Percentiles rank a stretch among this genome's conserved stretches.
Evolutionary conservation across 2,888 invertebrate genomes (phyloP).

Genomic region (Apomyelois bistriatella): DNA sequence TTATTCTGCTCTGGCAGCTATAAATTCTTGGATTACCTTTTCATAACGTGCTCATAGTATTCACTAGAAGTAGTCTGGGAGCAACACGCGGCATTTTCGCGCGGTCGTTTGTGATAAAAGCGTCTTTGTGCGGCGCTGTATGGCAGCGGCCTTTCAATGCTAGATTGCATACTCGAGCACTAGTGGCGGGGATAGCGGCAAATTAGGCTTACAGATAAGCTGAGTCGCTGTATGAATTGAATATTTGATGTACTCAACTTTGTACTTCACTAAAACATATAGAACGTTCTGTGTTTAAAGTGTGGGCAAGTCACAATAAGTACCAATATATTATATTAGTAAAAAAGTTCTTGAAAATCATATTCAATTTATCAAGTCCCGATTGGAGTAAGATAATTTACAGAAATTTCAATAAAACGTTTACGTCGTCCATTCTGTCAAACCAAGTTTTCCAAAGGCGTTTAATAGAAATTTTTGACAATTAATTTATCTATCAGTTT

Average conservation of each 20-base stretch:
- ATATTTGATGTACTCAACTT: not conserved
- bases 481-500: too few relatives aligned
- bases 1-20: not conserved
- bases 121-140: constrained; percentile 58
- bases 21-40: not conserved
- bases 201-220: constrained; percentile 14
- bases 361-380: too few relatives aligned
- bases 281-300: too few relatives aligned
- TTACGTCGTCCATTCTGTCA: too few relatives aligned
- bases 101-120: constrained; percentile 60
- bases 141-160: constrained; percentile 52
- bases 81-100: constrained; percentile 37
- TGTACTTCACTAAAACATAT: not conserved
- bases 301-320: too few relatives aligned
- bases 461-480: too few relatives aligned
- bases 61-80: constrained; percentile 50
- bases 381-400: too few relatives aligned
- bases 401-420: too few relatives aligned
- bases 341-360: too few relatives aligned
- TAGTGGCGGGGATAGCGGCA: constrained; percentile 22
- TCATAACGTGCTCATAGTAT: not conserved
- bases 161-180: constrained; percentile 47
- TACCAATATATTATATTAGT: too few relatives aligned
- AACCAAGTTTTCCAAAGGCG: too few relatives aligned
- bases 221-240: not conserved